Conservation (phyloP, 1,140 invertebrate species). For the Camponotus pennsylvanicus region DNA sequence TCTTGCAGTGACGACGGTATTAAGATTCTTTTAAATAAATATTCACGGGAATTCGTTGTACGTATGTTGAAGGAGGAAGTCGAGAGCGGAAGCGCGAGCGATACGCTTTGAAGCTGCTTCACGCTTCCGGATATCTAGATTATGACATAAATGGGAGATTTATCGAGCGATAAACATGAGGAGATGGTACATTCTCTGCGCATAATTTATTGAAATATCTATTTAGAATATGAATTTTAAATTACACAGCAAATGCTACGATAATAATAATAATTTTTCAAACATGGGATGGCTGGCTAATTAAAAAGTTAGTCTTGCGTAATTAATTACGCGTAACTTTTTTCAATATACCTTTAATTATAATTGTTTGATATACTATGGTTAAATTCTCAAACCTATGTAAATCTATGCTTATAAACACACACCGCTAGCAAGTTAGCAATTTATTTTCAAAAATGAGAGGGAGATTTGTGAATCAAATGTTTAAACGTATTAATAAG, state of each 20-base stretch:
- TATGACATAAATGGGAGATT: conserved; percentile 40
- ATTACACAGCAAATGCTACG: not conserved
- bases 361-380: not conserved
- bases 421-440: not conserved
- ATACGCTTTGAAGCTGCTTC: conserved; percentile 6
- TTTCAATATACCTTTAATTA: conserved; percentile 21
- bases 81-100: conserved; percentile 31
- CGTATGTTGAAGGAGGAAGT: conserved; percentile 29
- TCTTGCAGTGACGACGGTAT: not conserved
- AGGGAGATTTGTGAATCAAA: not conserved
- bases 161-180: conserved; percentile 21
- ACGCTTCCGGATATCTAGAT: conserved; percentile 49
- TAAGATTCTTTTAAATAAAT: not conserved
- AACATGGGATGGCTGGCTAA: not conserved
- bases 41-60: not conserved
- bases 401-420: not conserved
- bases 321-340: conserved; percentile 10
- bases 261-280: conserved; percentile 30
- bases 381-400: not conserved
- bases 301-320: conserved; percentile 9
- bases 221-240: conserved; percentile 22
- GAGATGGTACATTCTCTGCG: not conserved
- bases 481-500: not conserved
- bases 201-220: not conserved
- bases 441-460: not conserved